A percentile compares a stretch with the other conserved stretches of the same genome.
phyloP scores from a whole-genome alignment of 2,797 vertebrate genomes.

The Pipistrellus pygmaeus region DNA sequence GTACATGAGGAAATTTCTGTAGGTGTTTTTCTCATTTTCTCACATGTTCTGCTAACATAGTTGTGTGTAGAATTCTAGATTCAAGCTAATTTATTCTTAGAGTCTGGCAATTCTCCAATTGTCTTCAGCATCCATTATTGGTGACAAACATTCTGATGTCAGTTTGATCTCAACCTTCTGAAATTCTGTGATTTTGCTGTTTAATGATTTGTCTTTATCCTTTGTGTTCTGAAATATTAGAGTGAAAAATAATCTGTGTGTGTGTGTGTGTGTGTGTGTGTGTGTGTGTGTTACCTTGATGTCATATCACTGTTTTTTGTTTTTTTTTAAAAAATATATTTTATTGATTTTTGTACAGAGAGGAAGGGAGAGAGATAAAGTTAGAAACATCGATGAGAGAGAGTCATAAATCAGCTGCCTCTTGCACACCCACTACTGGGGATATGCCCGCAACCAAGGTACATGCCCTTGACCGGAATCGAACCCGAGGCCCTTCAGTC shows the following conservation, averaged over 20 bases:
- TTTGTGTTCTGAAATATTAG: not conserved
- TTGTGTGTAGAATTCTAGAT: not conserved
- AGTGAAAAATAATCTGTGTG: not conserved
- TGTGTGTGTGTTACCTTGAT: not conserved
- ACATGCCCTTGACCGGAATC: no score
- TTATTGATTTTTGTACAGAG: no score
- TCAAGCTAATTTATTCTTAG: not conserved
- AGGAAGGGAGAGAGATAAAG: no score
- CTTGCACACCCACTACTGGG: no score
- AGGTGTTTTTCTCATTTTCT: not conserved
- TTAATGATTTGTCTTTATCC: not conserved
- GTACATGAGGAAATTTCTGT: not conserved
- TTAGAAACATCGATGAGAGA: no score
- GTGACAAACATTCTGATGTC: not conserved
- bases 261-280: not conserved
- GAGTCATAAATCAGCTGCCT: no score
- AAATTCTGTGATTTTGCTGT: slow-evolving; percentile 2
- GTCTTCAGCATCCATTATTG: not conserved
- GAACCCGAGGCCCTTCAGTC: no score
- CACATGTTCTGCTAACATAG: not conserved
- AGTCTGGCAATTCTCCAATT: not conserved
- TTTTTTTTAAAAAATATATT: no score
- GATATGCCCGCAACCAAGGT: no score
- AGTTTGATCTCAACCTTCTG: not conserved
- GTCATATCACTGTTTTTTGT: not conserved